phyloP scores from a whole-genome alignment of 64 coral and sea anemone species.

The Actinia tenebrosa region DNA sequence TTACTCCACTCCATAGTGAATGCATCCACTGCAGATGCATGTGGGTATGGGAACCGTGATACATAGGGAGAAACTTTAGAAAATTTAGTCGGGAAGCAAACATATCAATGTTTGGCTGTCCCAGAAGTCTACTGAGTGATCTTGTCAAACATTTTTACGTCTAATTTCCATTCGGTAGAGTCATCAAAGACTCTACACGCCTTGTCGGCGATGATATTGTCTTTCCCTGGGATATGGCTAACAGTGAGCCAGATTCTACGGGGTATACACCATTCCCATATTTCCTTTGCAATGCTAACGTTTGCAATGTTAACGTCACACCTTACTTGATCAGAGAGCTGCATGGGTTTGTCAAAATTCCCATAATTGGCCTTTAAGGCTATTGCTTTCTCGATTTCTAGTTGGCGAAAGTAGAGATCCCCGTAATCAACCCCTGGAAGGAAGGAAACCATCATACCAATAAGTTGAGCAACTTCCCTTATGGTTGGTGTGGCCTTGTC shows the following conservation, averaged over 20 bases:
- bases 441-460: slow-evolving; percentile 14
- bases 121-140: background rate
- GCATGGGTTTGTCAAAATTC: slow-evolving; percentile 36
- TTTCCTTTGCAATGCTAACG: slow-evolving; percentile 34
- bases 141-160: background rate
- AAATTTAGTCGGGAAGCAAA: slow-evolving; percentile 38
- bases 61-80: slow-evolving; percentile 36
- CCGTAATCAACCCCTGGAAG: slow-evolving; percentile 25
- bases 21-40: slow-evolving; percentile 30
- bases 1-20: slow-evolving; percentile 36
- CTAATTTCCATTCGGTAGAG: slow-evolving; percentile 8
- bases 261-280: slow-evolving; percentile 37
- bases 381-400: slow-evolving; percentile 26
- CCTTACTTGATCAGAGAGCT: slow-evolving; percentile 14
- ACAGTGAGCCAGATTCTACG: slow-evolving; percentile 35
- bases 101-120: slow-evolving; percentile 15
- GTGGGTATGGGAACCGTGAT: slow-evolving; percentile 35
- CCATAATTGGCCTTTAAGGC: slow-evolving; percentile 18
- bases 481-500: background rate
- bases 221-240: slow-evolving; percentile 32
- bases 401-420: slow-evolving; percentile 12
- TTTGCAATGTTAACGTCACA: slow-evolving; percentile 26
- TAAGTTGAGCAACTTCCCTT: slow-evolving; percentile 13
- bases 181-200: slow-evolving; percentile 18
- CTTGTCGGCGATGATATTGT: background rate